Conservation (phyloP, 2,888 invertebrate species). For the Eupithecia abbreviata region DNA sequence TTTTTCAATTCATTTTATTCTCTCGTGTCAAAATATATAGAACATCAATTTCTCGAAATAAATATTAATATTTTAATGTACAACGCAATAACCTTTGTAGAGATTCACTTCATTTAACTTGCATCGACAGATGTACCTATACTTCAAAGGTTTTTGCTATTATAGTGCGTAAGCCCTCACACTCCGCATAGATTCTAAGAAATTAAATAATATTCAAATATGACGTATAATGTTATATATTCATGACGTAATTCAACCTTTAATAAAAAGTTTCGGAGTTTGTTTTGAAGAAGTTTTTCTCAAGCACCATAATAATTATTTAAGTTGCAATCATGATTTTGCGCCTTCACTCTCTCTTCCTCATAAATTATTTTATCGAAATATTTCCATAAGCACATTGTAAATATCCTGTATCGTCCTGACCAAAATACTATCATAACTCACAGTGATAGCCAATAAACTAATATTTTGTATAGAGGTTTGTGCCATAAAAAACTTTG, state of each 20-base stretch:
- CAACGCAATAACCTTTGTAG: background rate
- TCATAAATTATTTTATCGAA: slow-evolving; percentile 3
- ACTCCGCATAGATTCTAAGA: no score
- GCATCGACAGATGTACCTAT: background rate
- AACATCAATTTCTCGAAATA: background rate
- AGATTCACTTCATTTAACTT: background rate
- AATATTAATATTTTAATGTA: background rate
- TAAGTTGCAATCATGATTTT: background rate
- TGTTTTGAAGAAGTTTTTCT: background rate
- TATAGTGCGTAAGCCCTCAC: no score
- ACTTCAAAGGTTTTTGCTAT: no score
- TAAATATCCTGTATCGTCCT: slow-evolving; percentile 36
- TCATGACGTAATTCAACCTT: background rate
- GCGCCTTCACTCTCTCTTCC: background rate
- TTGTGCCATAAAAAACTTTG: slow-evolving; percentile 72
- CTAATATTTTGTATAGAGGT: slow-evolving; percentile 65
- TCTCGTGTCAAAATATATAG: background rate
- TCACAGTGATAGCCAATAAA: slow-evolving; percentile 62
- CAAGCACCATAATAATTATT: background rate
- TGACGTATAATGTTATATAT: no score
- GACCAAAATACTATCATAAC: slow-evolving; percentile 68
- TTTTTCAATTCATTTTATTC: background rate
- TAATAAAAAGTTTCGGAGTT: background rate
- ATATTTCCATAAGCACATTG: slow-evolving; percentile 16
- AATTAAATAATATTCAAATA: no score